Evolutionary conservation across 2,888 invertebrate genomes (phyloP).

Genomic region (Himalopsyche anomala): DNA sequence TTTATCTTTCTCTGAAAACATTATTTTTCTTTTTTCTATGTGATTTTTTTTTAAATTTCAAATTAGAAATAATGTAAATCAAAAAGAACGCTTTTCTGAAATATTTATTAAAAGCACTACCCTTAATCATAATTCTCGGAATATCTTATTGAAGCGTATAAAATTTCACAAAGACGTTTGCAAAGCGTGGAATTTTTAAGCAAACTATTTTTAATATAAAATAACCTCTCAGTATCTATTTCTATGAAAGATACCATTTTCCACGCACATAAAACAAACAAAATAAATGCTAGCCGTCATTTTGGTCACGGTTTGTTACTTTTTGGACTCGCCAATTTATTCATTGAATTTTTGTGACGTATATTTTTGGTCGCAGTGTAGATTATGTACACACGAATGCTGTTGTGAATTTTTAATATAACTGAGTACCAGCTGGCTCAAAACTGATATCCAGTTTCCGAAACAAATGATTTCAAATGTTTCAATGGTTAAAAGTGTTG

Average conservation of each 20-base stretch:
- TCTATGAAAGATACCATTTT: not conserved
- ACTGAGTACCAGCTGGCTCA: not conserved
- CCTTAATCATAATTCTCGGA: too few relatives aligned
- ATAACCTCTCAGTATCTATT: not conserved
- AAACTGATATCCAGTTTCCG: not conserved
- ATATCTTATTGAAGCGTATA: too few relatives aligned
- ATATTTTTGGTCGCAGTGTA: not conserved
- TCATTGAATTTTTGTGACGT: slow-evolving; percentile 2
- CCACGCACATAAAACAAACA: not conserved
- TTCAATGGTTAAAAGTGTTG: too few relatives aligned
- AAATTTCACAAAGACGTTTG: too few relatives aligned
- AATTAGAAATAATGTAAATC: too few relatives aligned
- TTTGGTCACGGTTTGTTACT: not conserved
- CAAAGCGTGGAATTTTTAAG: not conserved
- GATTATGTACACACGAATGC: not conserved
- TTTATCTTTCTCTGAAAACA: too few relatives aligned
- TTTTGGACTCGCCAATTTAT: not conserved
- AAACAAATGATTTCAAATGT: too few relatives aligned
- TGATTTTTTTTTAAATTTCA: too few relatives aligned
- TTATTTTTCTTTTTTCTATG: too few relatives aligned
- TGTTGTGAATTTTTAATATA: not conserved
- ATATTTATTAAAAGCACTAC: too few relatives aligned
- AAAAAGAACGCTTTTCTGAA: too few relatives aligned
- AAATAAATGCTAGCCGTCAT: not conserved
- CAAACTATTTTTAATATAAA: not conserved